These are phyloP conservation scores for Pyxicephalus adspersus DNA, from an alignment of 2,113 vertebrate species.

Conservation along the genomic window DNA sequence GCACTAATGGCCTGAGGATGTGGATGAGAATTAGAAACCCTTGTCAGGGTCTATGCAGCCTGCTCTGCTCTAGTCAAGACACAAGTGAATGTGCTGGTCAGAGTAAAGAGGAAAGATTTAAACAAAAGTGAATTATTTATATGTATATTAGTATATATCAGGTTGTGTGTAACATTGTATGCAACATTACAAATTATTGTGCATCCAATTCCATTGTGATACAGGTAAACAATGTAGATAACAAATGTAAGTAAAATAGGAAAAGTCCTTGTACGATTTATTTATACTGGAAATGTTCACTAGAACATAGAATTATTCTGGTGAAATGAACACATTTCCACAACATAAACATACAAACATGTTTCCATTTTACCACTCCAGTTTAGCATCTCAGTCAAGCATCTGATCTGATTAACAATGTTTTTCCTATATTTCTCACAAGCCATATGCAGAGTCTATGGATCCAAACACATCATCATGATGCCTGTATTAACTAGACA, in stretches of 20 bases:
- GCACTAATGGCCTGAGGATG: constrained; percentile 34
- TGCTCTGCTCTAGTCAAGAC: background rate
- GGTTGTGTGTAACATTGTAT: background rate
- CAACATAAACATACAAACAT: background rate
- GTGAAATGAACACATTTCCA: background rate
- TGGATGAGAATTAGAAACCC: constrained; percentile 31
- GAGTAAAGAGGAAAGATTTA: background rate
- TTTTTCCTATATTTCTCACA: constrained; percentile 20
- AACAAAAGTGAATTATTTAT: background rate
- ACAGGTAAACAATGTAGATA: too few species aligned
- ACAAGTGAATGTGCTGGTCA: background rate
- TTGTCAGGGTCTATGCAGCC: constrained; percentile 22
- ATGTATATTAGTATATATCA: constrained; percentile 1
- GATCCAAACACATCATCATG: constrained; percentile 36
- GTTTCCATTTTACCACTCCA: background rate
- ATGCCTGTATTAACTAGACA: constrained; percentile 44
- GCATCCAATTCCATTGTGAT: too few species aligned
- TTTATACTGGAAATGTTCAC: too few species aligned
- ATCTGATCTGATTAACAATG: constrained; percentile 1
- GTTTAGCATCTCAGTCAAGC: constrained; percentile 24
- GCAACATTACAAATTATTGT: too few species aligned
- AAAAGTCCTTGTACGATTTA: too few species aligned
- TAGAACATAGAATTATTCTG: too few species aligned
- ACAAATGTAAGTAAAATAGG: too few species aligned
- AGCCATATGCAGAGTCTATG: constrained; percentile 37